Conservation (phyloP, 2,888 invertebrate genomes). For the Trimorus sp. region DNA sequence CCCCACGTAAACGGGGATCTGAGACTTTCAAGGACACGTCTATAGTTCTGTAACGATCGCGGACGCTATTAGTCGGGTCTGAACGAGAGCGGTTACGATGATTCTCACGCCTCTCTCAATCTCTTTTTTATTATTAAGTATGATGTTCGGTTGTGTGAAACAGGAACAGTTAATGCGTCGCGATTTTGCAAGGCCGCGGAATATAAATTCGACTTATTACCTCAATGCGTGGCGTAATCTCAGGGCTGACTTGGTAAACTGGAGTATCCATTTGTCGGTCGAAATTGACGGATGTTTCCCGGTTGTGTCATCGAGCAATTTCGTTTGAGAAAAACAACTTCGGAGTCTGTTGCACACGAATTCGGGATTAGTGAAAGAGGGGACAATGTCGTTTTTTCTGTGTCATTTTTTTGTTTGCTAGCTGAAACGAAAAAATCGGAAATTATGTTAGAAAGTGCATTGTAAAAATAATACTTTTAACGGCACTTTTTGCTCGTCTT, state of each 20-base stretch:
- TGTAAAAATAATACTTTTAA: constrained; percentile 18
- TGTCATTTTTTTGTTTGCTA: no score
- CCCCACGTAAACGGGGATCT: constrained; percentile 53
- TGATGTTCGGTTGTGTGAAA: constrained; percentile 63
- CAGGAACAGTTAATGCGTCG: constrained; percentile 56
- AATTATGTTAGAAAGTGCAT: constrained; percentile 14
- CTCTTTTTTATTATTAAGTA: constrained; percentile 58
- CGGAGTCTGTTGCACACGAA: no score
- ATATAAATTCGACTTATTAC: constrained; percentile 50
- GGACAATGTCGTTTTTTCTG: no score
- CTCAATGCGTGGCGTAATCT: constrained; percentile 13
- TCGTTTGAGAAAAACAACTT: no score
- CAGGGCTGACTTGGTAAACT: constrained; percentile 28
- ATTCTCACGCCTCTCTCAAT: constrained; percentile 64
- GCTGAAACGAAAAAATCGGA: no score
- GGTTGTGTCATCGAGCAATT: no score
- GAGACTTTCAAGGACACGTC: constrained; percentile 63
- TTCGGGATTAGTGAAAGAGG: no score
- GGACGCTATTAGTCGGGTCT: constrained; percentile 56
- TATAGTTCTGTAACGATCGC: constrained; percentile 42
- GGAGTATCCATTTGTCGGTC: constrained; percentile 7
- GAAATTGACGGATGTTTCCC: no score
- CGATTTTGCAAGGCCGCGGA: constrained; percentile 49
- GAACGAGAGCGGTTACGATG: constrained; percentile 59
- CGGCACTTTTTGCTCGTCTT: constrained; percentile 13